Evolutionary conservation across 2,888 invertebrate species (phyloP).

Genomic region (Drosophila imparisetae): DNA sequence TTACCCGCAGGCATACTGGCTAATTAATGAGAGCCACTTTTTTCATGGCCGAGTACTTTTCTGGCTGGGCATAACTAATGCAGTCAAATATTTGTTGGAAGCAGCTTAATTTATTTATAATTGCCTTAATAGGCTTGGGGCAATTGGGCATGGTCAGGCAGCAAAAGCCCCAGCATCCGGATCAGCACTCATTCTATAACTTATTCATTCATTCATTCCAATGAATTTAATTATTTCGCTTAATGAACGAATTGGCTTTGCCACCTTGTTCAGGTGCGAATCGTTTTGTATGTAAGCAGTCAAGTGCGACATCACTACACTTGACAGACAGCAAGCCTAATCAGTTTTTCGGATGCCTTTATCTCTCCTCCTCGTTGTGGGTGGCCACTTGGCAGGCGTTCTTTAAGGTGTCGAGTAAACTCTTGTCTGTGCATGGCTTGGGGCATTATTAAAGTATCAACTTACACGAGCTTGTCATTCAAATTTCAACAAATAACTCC

Average conservation of each 20-base stretch:
- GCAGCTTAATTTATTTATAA: conserved; percentile 78
- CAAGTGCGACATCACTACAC: conserved; percentile 24
- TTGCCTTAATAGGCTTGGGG: conserved; percentile 67
- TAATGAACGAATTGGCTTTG: conserved; percentile 59
- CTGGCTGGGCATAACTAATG: conserved; percentile 26
- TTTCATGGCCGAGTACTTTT: conserved; percentile 26
- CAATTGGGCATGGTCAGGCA: conserved; percentile 28
- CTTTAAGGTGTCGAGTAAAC: conserved; percentile 29
- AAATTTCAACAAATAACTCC: conserved; percentile 49
- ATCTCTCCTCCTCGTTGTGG: conserved; percentile 1
- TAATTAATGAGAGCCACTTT: conserved; percentile 40
- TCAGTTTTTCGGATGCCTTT: conserved; percentile 3
- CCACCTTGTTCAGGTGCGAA: conserved; percentile 50
- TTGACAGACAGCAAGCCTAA: conserved; percentile 11
- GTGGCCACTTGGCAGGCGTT: conserved; percentile 22
- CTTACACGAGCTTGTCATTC: conserved; percentile 63
- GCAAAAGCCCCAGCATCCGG: conserved; percentile 25
- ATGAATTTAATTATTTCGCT: conserved; percentile 73
- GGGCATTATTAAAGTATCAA: conserved; percentile 58
- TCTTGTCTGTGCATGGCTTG: conserved; percentile 37
- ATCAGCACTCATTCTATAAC: conserved; percentile 20
- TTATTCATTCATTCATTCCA: conserved; percentile 49
- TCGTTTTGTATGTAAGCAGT: conserved; percentile 46
- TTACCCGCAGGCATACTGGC: conserved; percentile 37
- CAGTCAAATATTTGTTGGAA: conserved; percentile 48